Evolutionary conservation across 2,888 invertebrate species (phyloP), one percentile per base, ranked within the genome.

Genomic region (Apamea anceps): DNA sequence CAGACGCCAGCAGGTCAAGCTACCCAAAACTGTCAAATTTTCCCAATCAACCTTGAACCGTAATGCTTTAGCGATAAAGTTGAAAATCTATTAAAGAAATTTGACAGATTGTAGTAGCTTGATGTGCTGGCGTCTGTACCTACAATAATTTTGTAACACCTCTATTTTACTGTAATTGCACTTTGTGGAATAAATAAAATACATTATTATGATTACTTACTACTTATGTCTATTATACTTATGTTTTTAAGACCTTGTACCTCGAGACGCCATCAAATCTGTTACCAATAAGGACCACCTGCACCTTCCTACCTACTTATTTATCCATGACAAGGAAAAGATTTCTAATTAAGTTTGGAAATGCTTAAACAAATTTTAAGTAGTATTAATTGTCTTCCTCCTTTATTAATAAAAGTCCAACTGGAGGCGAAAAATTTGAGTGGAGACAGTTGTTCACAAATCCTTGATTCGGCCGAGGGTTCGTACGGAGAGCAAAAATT

Each of bases 351-450:
- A 96, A 96, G 94, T 95, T 94, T 88, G 82, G 86, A 86, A 94
- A 93, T 93, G 92, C 95, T 95, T 95, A 96, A 97, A 96, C 96
- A 96, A 96, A 95, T 94, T 96, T 96, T 96, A 97, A 97, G 97
- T 96, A 96, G 96, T 96, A 97, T 97, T 96, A 97, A 96, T 97
- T 97, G 96, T 97, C 96, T 96, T 94, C 91, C 91, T 93, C 92
- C 94, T 94, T 96, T 96, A 96, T 96, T 97, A 96, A 96, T 96
- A 96, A 96, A 96, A 96, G 95, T 93, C 90, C 88, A 93, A 94
- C 93, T 93, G 87, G 89, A 92, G 91, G 89, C 86, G 89, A 94
- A 95, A 95, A 95, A 92, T 91, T 92, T 81, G 93, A 94, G 93
- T 93, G 94, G 95, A 95, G 95, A 95, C 95, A 93, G 93, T 93